A percentile compares a stretch with the other conserved stretches of the same genome.
Conservation (phyloP, 2,888 invertebrate genomes). For the Deilephila porcellus region DNA sequence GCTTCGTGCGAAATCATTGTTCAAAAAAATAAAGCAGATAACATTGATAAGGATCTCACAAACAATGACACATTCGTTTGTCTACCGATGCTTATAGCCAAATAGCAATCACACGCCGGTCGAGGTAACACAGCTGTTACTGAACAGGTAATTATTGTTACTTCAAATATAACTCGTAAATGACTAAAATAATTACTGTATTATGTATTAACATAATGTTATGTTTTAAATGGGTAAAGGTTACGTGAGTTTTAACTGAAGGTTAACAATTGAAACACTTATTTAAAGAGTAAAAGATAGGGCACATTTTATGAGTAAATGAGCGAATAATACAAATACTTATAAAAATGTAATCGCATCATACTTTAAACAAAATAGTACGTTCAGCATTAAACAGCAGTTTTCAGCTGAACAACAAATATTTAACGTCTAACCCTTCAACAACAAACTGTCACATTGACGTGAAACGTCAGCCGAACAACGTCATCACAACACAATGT, state of each 20-base stretch:
- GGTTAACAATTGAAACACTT: too few species aligned
- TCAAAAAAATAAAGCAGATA: slow-evolving; percentile 21
- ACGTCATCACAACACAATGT: slow-evolving; percentile 20
- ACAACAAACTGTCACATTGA: slow-evolving; percentile 21
- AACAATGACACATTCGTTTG: slow-evolving; percentile 7
- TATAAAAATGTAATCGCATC: not conserved
- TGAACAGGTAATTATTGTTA: too few species aligned
- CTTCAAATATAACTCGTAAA: too few species aligned
- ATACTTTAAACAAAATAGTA: not conserved
- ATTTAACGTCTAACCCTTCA: not conserved
- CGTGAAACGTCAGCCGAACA: slow-evolving; percentile 2
- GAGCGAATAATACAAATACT: not conserved
- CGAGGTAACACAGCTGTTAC: not conserved
- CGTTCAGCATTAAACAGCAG: not conserved
- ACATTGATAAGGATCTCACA: slow-evolving; percentile 8
- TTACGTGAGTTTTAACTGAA: too few species aligned
- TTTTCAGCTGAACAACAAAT: not conserved
- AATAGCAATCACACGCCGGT: not conserved
- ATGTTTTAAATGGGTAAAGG: too few species aligned
- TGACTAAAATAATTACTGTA: too few species aligned
- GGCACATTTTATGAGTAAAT: not conserved
- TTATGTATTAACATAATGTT: too few species aligned
- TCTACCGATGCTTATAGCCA: not conserved
- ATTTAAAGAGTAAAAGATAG: too few species aligned
- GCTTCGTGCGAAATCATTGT: slow-evolving; percentile 1